Base-by-base conservation (phyloP, 1,140 invertebrate species). In the Samia ricini region DNA sequence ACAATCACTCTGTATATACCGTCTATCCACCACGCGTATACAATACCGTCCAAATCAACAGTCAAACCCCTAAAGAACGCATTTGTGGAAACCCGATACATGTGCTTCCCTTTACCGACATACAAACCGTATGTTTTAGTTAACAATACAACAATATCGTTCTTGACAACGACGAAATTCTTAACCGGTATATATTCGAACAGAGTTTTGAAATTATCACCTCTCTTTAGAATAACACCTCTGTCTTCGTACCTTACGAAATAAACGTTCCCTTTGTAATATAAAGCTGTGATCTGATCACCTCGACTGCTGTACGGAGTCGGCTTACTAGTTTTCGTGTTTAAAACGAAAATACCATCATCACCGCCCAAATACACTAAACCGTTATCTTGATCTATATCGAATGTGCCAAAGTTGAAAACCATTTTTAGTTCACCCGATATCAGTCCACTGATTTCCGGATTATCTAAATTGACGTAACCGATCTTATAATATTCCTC, bases 21-120 rank as follows among this genome's bases (percentile, higher is more conserved):
- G 61, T 89, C 87, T n/a, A 89, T 36, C 85, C 83, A 88, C 85
- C 84, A 88, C 10, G 76, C 74, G 36, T 86, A 87, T 0, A 88
- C 66, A 0, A 58, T 61, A 10, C 77, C 81, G 15, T 85, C 72
- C 33, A 77, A 68, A 69, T 88, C 85, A 7, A 86, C 73, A 4
- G 76, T 72, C 2, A 89, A 50, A 4, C 85, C 87, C 69, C 87
- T 79, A 21, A 88, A 85, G 62, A 77, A 89, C 0, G 78, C 61
- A 57, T 88, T 88, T 0, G 71, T 78, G 0, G 84, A 87, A 2
- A 89, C 50, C 56, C 62, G 60, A 7, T 79, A 60, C 6, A 60
- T 64, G 21, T 77, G 64, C 0, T 72, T 73, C 15, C 63, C 75
- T 26, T 68, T 77, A 48, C 50, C 71, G 22, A 79, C 77, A 51